Evolutionary conservation across 2,888 invertebrate genomes (phyloP).

Genomic region (Uropetala carovei): DNA sequence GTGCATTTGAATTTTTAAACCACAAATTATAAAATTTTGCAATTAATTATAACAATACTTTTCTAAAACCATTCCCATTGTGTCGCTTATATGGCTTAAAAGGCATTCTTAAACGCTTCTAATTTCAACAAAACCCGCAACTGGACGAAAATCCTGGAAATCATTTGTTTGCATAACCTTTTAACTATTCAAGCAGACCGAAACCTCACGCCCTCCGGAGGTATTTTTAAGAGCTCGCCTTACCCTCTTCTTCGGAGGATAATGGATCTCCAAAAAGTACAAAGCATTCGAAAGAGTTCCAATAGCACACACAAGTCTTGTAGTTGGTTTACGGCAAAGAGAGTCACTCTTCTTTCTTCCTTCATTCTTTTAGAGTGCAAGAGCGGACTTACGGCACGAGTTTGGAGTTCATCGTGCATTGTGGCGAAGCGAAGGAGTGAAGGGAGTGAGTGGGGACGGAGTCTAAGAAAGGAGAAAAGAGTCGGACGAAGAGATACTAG

Average conservation of each 20-base stretch:
- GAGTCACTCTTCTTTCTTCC: not conserved
- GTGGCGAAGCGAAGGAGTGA: not conserved
- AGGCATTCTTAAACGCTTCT: not conserved
- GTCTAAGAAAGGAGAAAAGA: too few relatives aligned
- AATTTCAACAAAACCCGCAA: not conserved
- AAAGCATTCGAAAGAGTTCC: conserved; percentile 7
- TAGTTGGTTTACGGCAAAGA: conserved; percentile 20
- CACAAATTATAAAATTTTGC: not conserved
- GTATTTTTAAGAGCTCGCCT: not conserved
- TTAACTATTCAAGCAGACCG: conserved; percentile 31
- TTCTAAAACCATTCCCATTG: not conserved
- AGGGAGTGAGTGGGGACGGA: too few relatives aligned
- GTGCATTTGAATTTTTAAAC: not conserved
- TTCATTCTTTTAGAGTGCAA: not conserved
- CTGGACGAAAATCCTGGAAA: conserved; percentile 28
- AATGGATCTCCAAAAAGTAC: conserved; percentile 5
- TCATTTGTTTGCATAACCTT: conserved; percentile 45
- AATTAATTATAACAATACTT: not conserved
- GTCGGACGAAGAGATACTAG: too few relatives aligned
- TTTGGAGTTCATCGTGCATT: not conserved
- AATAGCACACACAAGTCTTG: not conserved
- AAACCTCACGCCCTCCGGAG: conserved; percentile 9
- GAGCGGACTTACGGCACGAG: conserved; percentile 20
- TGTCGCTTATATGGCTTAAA: not conserved
- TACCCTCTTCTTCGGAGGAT: not conserved